Base-by-base conservation (phyloP, 2,113 vertebrate genomes). In the Thryonomys swinderianus region DNA sequence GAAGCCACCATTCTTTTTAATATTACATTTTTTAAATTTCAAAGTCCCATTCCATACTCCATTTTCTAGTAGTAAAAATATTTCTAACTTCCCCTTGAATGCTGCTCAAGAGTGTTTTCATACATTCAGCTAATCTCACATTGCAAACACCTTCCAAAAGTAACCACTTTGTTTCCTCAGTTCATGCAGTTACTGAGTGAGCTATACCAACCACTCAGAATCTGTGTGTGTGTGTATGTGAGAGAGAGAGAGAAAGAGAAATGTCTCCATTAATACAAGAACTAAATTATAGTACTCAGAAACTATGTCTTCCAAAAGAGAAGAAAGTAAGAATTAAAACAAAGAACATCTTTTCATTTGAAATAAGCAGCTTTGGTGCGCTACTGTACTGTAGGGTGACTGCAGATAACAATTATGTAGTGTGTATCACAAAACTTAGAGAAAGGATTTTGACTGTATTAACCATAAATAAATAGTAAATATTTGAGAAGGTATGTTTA, bases 81-180 rank as follows among this genome's bases (percentile, higher is more conserved):
- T 61, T 93, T 82, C 45, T 73, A 85, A 83, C 37, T 66, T 85
- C 32, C 74, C 57, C 27, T 93, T 82, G 84, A 88, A 61, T 53
- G 62, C 21, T 76, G 30, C 30, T 59, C 64, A 81, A 34, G 1
- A 62, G 6, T 94, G 37, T 80, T 91, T 81, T 87, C 81, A 79
- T 45, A n/a, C 42, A 84, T 21, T 57, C 11, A 81, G 57, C 34
- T 66, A 81, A 90, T 74, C 34, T 85, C 73, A 59, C 55, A 73
- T 27, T n/a, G 40, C 21, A 91, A 93, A 86, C 55, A 79, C 21
- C n/a, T 76, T 91, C 48, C 10, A 48, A 92, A 92, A 96, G 53
- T 32, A 48, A 93, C 27, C 45, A 82, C 11, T 57, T 12, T 84
- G 53, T 30, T 89, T 90, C 64, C 42, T 57, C 9, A 11, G 25